Base-by-base conservation (phyloP, 2,888 invertebrate genomes). In the Pocota personata region DNA sequence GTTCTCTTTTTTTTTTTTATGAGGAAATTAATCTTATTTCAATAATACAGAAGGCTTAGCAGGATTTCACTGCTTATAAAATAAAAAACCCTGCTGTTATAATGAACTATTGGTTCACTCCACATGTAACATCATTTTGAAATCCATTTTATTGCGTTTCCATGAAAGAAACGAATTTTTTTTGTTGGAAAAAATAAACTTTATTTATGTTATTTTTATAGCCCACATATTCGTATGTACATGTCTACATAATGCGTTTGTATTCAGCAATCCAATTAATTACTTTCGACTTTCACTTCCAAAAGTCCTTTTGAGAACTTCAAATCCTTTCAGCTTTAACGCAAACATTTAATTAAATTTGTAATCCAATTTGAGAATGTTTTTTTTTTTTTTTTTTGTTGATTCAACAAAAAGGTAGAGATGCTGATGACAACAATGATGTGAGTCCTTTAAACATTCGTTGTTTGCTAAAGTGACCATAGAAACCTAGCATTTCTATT, bases 281-380 rank as follows among this genome's bases (percentile, higher is more conserved):
- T 64, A 48, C 64, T 48, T n/a, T 14, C 7, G 10, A 48, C 52
- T 35, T 71, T 46, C 35, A 10, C 46, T 58, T 46, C 8, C 24
- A 32, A 72, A 73, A 37, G 37, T 40, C 73, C 50, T 5, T 40
- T 64, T 40, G 21, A n/a, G 32, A 48, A 37, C 37, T 50, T 16
- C 7, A 43, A 66, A 77, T 60, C 50, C 77, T 40, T 4, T 10
- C 27, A 52, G 50, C 52, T 35, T 69, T 69, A 71, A 78, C 55
- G 52, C 55, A 78, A 78, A 78, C 78, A 73, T 80, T 73, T 60
- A 73, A 73, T 80, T 80, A 73, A 80, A 73, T 43, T 73, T 52
- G 57, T 52, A 73, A 73, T 64, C 35, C 80, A 46, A 58, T 60
- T 73, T 60, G 52, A 67, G 60, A 52, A 19, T 43, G 46, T 72